Base-by-base conservation (phyloP, 2,113 vertebrate genomes). In the Dipodomys spectabilis region DNA sequence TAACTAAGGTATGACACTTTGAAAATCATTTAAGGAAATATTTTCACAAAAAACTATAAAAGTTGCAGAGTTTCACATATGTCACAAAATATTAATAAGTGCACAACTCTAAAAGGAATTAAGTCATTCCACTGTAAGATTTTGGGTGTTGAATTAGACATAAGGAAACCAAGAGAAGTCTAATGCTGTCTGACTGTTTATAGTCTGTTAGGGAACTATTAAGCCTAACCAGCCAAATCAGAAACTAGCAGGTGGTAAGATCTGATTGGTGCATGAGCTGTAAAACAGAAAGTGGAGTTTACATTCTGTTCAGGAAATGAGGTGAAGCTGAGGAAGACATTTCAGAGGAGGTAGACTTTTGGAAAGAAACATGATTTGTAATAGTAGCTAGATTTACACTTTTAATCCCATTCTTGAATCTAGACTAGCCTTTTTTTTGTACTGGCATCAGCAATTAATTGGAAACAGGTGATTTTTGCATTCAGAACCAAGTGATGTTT, bases 401-500 rank as follows among this genome's bases (percentile, higher is more conserved):
- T 49, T 49, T 12, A 49, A 49, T 49, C 49, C 49, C 49, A 49
- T 49, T 95, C 68, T 91, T 77, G 25, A 91, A 83, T 86, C 81
- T 45, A 91, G 15, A 73, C 27, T 95, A 10, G 75, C 39, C 44
- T 62, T 86, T 49, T 62, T 86, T 49, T 94, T 92, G 75, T 44
- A 57, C 68, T 77, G 89, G 27, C 78, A 86, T 86, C 18, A 88
- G 3, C 23, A 80, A 67, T 89, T 95, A 75, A 68, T 93, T 91
- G 72, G 78, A 93, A 89, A 77, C 45, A 91, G 90, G 65, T 92
- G 72, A 75, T 90, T 91, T 93, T 25, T 87, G 16, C 94, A 49
- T 91, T 91, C 13, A 10, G 68, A 83, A 74, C 87, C 45, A 80
- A 93, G 45, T 80, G 35, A 83, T 77, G 32, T 91, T 95, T 94